These are phyloP conservation scores for Panthera uncia DNA, from an alignment of 2,113 vertebrate genomes.

Conservation along the genomic window DNA sequence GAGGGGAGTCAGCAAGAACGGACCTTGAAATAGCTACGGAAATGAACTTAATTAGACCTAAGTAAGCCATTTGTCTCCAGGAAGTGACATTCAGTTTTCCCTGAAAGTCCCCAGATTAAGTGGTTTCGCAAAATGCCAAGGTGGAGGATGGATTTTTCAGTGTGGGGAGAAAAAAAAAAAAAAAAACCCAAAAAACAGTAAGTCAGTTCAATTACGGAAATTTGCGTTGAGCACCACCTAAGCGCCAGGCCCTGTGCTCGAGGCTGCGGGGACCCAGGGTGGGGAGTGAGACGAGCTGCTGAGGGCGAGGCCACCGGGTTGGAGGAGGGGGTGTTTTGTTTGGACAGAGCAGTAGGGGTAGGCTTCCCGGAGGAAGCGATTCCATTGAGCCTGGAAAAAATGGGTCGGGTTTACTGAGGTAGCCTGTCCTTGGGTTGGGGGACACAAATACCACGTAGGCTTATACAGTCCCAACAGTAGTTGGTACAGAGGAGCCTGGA, in stretches of 20 bases:
- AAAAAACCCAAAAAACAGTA: slow-evolving; percentile 10
- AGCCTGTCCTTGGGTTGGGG: background rate
- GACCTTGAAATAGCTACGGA: slow-evolving; percentile 28
- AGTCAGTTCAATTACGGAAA: slow-evolving; percentile 42
- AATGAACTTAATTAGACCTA: slow-evolving; percentile 74
- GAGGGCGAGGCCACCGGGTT: background rate
- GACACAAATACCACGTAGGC: too few species aligned
- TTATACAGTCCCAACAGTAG: rapidly evolving
- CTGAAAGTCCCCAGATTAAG: slow-evolving; percentile 73
- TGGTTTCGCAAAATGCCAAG: slow-evolving; percentile 69
- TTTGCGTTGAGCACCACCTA: background rate
- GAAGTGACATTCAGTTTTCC: slow-evolving; percentile 76
- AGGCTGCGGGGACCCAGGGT: background rate
- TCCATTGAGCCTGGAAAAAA: background rate
- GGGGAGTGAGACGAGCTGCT: background rate
- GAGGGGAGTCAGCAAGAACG: slow-evolving; percentile 57
- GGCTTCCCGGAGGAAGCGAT: background rate
- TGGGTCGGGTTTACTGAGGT: background rate
- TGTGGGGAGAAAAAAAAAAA: slow-evolving; percentile 37
- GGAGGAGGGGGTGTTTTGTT: background rate
- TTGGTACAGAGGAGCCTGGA: background rate
- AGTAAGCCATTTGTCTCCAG: slow-evolving; percentile 75
- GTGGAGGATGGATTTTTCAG: slow-evolving; percentile 53
- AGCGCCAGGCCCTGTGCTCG: background rate
- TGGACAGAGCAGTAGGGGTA: background rate